A percentile compares a stretch with the other conserved stretches of the same genome.
Conservation (phyloP, 2,888 invertebrate genomes). For the Leucophenga montana region DNA sequence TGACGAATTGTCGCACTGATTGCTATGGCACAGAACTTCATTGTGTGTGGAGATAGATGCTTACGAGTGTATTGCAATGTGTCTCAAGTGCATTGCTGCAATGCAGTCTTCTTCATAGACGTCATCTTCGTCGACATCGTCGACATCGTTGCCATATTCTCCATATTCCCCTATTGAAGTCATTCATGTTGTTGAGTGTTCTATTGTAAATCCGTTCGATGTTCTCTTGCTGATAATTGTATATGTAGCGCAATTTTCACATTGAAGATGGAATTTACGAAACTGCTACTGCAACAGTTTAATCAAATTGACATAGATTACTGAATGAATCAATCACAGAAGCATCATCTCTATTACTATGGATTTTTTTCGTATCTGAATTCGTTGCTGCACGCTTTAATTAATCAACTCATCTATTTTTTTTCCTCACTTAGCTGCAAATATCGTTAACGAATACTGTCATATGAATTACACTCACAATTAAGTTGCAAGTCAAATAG, state of each 20-base stretch:
- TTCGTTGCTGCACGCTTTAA: background rate
- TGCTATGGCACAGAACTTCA: slow-evolving; percentile 40
- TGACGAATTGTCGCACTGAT: slow-evolving; percentile 57
- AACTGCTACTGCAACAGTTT: slow-evolving; percentile 30
- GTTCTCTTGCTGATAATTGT: slow-evolving; percentile 40
- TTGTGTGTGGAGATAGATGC: slow-evolving; percentile 22
- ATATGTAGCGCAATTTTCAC: background rate
- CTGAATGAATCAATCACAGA: slow-evolving; percentile 59
- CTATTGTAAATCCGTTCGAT: slow-evolving; percentile 29
- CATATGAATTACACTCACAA: background rate
- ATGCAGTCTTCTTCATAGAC: slow-evolving; percentile 50
- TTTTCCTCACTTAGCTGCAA: slow-evolving; percentile 19
- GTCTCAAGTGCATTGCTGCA: slow-evolving; percentile 62
- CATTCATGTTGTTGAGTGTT: slow-evolving; percentile 24
- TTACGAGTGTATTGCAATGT: slow-evolving; percentile 21
- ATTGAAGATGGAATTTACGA: no score
- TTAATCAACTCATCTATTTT: background rate
- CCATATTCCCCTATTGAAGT: slow-evolving; percentile 32
- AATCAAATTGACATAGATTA: slow-evolving; percentile 63
- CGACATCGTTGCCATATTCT: slow-evolving; percentile 15
- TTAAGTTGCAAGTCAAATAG: background rate
- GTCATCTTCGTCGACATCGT: slow-evolving; percentile 28
- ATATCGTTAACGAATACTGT: slow-evolving; percentile 18
- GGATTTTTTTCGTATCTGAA: background rate
- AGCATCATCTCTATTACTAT: slow-evolving; percentile 29